Evolutionary conservation across 2,888 invertebrate species (phyloP), one percentile per base, ranked within the genome.

Genomic region (Rotaria macrura): DNA sequence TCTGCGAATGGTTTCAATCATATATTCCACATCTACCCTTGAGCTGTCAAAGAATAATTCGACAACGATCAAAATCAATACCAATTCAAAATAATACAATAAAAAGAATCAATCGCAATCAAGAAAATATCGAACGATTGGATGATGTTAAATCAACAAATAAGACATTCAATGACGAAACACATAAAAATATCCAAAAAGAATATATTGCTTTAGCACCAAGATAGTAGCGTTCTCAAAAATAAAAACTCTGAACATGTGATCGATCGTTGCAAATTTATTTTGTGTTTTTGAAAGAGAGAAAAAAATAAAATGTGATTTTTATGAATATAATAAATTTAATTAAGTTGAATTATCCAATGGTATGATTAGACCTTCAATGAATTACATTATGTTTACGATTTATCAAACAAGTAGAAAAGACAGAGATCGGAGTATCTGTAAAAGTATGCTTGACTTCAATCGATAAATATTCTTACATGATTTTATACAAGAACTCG

Each of bases 21-120:
- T 12, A 43, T n/a, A 38, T 43, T 43, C 25, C 43, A 43, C 43
- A 79, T 79, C 20, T 40, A n/a, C 79, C 79, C 10, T 25, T 43
- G n/a, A n/a, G 79, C n/a, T 79, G 79, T 79, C 79, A 79, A 79
- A 34, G 65, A 65, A 65, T 29, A 17, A 65, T 65, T 65, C 34
- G 65, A 29, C 9, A 65, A 65, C 65, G 65, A 29, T 38, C 65
- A 20, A 65, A 65, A 34, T 65, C 38, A 20, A 17, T 38, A 34
- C 65, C 17, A 34, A 17, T 65, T 65, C 34, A 65, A 65, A 65
- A 34, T 34, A 65, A 29, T 17, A 14, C 5, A 3, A 34, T 17
- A 17, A 65, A 34, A 34, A 29, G 34, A 65, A 65, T 17, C 14
- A 55, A 55, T 29, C 9, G 1, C 9, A 57, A n/a, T 57, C 55